Base-by-base conservation (phyloP, 92 coral and sea anemone genomes). In the Porites evermanni region DNA sequence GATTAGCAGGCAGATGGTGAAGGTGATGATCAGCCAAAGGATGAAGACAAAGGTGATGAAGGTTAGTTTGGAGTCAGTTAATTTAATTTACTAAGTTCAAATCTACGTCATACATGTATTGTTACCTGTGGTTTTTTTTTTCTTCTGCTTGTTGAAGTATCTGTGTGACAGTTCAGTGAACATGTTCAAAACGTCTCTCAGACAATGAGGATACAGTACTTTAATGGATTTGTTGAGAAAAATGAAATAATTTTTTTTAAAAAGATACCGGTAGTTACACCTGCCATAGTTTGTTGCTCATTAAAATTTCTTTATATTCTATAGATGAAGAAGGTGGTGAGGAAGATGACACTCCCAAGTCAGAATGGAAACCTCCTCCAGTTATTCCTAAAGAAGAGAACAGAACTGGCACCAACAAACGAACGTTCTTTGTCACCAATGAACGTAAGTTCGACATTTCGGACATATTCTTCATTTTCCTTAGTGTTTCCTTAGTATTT, bases 281-380 rank as follows among this genome's bases (percentile, higher is more conserved):
- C 47, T 38, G 47, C 47, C 47, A 38, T 38, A 38, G 12, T 56
- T 56, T 56, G 61, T 56, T 12, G 61, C 47, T 38, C 47, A 38
- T 38, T 38, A 4, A 38, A 38, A 38, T 38, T 38, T 4, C 47
- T 38, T 38, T 38, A 38, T 38, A 4, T 38, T 38, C 6, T 4
- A 38, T 72, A 97, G 99, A 95, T 83, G 99, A 96, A 14, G 99
- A 97, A 58, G 93, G 92, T 59, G 93, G 91, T 73, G 99, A 97
- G 70, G 99, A 97, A 80, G 99, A 97, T 60, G 98, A 95, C 56
- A 89, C 91, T 26, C 99, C 99, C 51, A 97, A 95, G 69, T 82
- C 99, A 78, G 95, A 93, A 75, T 97, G 99, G 99, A 92, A 93
- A 78, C 97, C 98, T 2, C 97, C 99, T 11, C 93, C 95, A 11